These are phyloP conservation scores for Dicranocentrus wangi DNA, from an alignment of 2,888 invertebrate genomes.

Conservation along the genomic window DNA sequence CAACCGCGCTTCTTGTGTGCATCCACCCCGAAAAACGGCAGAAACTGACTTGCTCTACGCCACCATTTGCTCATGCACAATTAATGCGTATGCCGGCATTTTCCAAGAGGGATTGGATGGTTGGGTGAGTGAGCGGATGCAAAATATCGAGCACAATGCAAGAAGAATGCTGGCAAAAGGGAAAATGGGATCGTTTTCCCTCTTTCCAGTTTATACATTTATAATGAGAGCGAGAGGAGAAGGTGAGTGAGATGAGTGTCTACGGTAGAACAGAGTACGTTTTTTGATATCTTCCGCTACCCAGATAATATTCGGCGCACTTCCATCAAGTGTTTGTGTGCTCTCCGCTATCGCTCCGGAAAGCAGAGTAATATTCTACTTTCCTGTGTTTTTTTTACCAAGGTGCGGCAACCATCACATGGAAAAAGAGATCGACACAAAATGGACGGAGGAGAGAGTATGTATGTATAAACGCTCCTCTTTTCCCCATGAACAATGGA, in stretches of 20 bases:
- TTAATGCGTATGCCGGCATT: slow-evolving; percentile 26
- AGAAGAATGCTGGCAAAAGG: slow-evolving; percentile 20
- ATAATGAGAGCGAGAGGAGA: slow-evolving; percentile 41
- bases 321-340: background rate
- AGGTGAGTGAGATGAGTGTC: slow-evolving; percentile 16
- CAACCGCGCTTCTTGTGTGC: too few species aligned
- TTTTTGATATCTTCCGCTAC: too few species aligned
- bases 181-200: slow-evolving; percentile 38
- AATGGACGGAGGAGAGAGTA: background rate
- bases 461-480: background rate
- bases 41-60: too few species aligned
- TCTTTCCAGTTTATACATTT: slow-evolving; percentile 33
- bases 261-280: too few species aligned
- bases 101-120: background rate
- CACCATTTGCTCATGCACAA: slow-evolving; percentile 18
- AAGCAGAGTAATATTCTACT: too few species aligned
- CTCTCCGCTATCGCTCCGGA: too few species aligned
- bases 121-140: slow-evolving; percentile 1
- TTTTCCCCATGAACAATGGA: background rate
- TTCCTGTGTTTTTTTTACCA: too few species aligned
- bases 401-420: too few species aligned
- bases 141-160: slow-evolving; percentile 41
- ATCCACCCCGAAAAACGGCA: too few species aligned
- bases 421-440: background rate
- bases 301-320: background rate